Base-by-base conservation (phyloP, 2,113 vertebrate genomes). In the Phalacrocorax brasilianus region DNA sequence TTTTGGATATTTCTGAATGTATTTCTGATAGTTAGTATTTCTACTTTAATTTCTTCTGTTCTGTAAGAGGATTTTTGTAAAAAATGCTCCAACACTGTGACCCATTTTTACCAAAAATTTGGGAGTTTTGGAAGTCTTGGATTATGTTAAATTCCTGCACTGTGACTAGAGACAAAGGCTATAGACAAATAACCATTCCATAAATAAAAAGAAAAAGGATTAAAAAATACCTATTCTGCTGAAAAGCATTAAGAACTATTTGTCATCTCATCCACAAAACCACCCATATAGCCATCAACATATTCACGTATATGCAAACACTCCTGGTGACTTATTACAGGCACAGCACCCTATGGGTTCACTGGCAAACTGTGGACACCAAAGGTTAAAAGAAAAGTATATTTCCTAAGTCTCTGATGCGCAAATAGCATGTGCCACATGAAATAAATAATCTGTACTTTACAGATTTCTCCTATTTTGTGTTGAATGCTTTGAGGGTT, bases 401-500 rank as follows among this genome's bases (percentile, higher is more conserved):
- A 67, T 94, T 72, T 88, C 79, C 52, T 76, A 65, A 66, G 49
- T 81, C 50, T 96, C 71, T 63, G 26, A 84, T 62, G 65, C 77
- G 55, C 49, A 77, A 1, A 11, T 32, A 89, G 73, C 6, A 5
- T 2, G 3, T 33, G 44, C 11, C 50, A 93, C 44, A 38, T 47
- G 66, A 85, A 53, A 75, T 49, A 88, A 89, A 95, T 78, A 74
- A 93, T 75, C 74, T 89, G 50, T 18, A n/a, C 6, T 80, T 89
- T 71, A 72, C 44, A 97, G 83, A 89, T 56, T 80, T 89, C 67
- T 67, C 59, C 73, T 94, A 30, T 94, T 89, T 81, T 87, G 8
- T 85, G 71, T 27, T 85, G 59, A 93, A 91, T 11, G 18, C 68
- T 94, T 94, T 91, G 63, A 97, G 95, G 85, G 95, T 93, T 88